Evolutionary conservation across 2,113 vertebrate species (phyloP).

Genomic region (Suricata suricatta): DNA sequence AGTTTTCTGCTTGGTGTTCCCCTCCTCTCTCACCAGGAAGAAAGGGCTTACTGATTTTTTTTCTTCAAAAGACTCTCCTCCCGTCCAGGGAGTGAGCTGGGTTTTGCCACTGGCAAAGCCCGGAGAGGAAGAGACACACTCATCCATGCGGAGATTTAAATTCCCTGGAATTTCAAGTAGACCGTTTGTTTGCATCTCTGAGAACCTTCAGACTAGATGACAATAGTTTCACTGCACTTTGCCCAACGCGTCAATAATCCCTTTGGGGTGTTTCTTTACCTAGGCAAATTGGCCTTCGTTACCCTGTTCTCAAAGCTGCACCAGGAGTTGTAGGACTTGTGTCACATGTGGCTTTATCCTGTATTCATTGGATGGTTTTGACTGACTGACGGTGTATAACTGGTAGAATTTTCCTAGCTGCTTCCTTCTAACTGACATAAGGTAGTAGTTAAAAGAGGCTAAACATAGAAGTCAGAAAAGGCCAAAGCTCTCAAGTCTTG

Average conservation of each 20-base stretch:
- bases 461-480: constrained; percentile 2
- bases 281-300: neutral
- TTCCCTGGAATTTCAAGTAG: constrained; percentile 8
- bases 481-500: neutral
- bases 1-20: neutral
- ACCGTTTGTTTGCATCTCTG: constrained; percentile 45
- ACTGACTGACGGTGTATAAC: neutral
- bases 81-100: neutral
- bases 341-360: neutral
- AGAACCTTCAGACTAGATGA: neutral
- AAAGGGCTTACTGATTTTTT: neutral
- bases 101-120: neutral
- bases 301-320: neutral
- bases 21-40: neutral
- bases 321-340: neutral
- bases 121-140: neutral
- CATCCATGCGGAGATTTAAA: neutral
- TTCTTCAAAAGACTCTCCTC: neutral
- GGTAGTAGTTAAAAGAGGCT: constrained; percentile 7
- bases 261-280: neutral
- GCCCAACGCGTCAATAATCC: neutral
- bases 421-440: neutral
- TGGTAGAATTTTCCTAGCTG: constrained; percentile 14
- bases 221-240: neutral
- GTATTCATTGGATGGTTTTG: constrained; percentile 15